Conservation (phyloP, 2,888 invertebrate genomes). For the Cosmorhoe ocellata region DNA sequence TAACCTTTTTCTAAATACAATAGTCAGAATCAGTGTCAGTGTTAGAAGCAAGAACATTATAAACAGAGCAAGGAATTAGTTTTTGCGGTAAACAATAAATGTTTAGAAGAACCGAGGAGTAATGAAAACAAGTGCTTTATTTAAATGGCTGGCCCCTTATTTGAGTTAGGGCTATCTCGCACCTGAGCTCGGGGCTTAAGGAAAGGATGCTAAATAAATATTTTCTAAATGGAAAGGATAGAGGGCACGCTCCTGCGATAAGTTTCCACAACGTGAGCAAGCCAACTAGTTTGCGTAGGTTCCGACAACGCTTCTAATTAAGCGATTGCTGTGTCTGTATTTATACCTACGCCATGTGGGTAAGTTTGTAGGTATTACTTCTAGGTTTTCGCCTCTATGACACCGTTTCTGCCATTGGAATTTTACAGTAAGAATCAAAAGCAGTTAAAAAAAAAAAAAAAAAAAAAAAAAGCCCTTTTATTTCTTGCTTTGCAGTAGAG, state of each 20-base stretch:
- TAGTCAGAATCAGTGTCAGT: no score
- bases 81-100: slow-evolving; percentile 37
- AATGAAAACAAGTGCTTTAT: slow-evolving; percentile 70
- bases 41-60: not conserved
- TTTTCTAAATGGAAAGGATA: slow-evolving; percentile 75
- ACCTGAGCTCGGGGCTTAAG: slow-evolving; percentile 74
- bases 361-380: no score
- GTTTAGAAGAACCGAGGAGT: slow-evolving; percentile 46
- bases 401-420: no score
- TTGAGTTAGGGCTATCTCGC: slow-evolving; percentile 74
- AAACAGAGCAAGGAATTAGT: slow-evolving; percentile 7
- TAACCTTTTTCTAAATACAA: no score
- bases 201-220: slow-evolving; percentile 79
- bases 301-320: slow-evolving; percentile 65
- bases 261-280: slow-evolving; percentile 63
- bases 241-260: slow-evolving; percentile 71
- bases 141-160: slow-evolving; percentile 71
- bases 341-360: not conserved
- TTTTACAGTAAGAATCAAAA: no score
- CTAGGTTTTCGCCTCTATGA: no score
- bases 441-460: no score
- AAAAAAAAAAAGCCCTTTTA: no score
- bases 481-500: no score
- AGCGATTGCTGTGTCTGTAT: slow-evolving; percentile 50
- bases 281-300: slow-evolving; percentile 62